These are phyloP conservation scores for Cecidostiba fungosa DNA, from an alignment of 2,888 invertebrate species.

Conservation along the genomic window DNA sequence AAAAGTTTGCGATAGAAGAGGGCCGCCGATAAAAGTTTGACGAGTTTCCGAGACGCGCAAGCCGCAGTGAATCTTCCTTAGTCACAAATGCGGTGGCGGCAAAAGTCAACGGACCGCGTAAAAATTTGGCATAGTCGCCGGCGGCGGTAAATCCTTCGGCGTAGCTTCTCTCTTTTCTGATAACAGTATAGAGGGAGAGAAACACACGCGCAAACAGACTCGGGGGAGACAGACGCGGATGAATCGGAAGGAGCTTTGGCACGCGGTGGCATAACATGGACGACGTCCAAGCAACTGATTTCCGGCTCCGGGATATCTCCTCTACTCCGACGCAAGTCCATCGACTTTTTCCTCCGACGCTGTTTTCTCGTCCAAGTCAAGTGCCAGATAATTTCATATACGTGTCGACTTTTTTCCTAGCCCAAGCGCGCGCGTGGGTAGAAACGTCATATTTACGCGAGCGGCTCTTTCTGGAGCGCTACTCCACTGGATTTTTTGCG, in stretches of 20 bases:
- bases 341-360: slow-evolving; percentile 26
- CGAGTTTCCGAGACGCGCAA: slow-evolving; percentile 3
- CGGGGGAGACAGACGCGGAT: slow-evolving; percentile 62
- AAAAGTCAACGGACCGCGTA: slow-evolving; percentile 71
- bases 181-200: slow-evolving; percentile 65
- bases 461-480: slow-evolving; percentile 40
- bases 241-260: slow-evolving; percentile 70
- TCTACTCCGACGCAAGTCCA: not conserved
- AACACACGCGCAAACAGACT: slow-evolving; percentile 51
- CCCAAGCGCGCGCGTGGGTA: not conserved
- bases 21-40: slow-evolving; percentile 43
- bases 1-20: slow-evolving; percentile 11
- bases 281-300: slow-evolving; percentile 75
- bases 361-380: slow-evolving; percentile 32
- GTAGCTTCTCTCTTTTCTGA: slow-evolving; percentile 37
- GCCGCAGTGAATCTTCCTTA: slow-evolving; percentile 57
- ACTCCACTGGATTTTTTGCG: slow-evolving; percentile 34
- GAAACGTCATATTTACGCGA: slow-evolving; percentile 57
- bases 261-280: slow-evolving; percentile 70
- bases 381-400: slow-evolving; percentile 64
- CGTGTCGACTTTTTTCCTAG: slow-evolving; percentile 50
- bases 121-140: slow-evolving; percentile 72
- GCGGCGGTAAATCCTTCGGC: slow-evolving; percentile 68
- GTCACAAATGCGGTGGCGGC: slow-evolving; percentile 43
- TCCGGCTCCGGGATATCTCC: slow-evolving; percentile 61